A percentile compares a stretch with the other conserved stretches of the same genome.
phyloP scores from a whole-genome alignment of 2,797 vertebrate genomes.

The Threskiornis aethiopicus region DNA sequence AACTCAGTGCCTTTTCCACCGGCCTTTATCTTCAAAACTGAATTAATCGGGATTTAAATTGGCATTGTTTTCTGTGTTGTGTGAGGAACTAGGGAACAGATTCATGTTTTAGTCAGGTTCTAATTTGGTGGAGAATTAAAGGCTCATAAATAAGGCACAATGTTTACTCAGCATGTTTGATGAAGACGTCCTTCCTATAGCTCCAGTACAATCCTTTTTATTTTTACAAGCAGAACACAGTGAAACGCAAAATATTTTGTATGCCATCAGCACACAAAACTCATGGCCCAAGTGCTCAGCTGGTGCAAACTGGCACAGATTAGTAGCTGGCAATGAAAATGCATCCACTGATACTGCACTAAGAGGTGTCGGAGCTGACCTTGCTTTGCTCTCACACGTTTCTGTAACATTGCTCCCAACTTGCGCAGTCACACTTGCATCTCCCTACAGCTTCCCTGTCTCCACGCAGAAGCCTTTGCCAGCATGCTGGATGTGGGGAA shows the following conservation, averaged over 20 bases:
- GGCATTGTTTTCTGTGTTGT: not conserved
- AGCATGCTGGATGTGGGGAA: not conserved
- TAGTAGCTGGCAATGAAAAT: not conserved
- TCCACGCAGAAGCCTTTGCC: not conserved
- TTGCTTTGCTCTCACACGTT: not conserved
- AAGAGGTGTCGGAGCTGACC: not conserved
- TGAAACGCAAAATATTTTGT: not conserved
- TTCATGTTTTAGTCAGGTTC: conserved; percentile 30
- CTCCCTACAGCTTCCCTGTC: not conserved
- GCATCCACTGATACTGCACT: not conserved
- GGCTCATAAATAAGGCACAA: conserved; percentile 11
- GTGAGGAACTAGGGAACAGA: not conserved
- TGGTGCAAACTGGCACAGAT: not conserved
- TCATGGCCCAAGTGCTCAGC: not conserved
- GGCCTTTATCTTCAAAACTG: not conserved
- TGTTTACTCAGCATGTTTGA: conserved; percentile 10
- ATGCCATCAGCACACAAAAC: not conserved
- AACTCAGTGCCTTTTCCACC: not conserved
- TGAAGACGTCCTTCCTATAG: not conserved
- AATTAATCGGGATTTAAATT: conserved; percentile 26
- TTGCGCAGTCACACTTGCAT: not conserved
- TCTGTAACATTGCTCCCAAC: not conserved
- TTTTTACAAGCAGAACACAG: not conserved
- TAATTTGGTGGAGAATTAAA: conserved; percentile 24
- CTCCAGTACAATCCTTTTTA: not conserved